Evolutionary conservation across 1,140 invertebrate genomes (phyloP), one percentile per base, ranked within the genome.

Genomic region (Megalonaias nervosa): DNA sequence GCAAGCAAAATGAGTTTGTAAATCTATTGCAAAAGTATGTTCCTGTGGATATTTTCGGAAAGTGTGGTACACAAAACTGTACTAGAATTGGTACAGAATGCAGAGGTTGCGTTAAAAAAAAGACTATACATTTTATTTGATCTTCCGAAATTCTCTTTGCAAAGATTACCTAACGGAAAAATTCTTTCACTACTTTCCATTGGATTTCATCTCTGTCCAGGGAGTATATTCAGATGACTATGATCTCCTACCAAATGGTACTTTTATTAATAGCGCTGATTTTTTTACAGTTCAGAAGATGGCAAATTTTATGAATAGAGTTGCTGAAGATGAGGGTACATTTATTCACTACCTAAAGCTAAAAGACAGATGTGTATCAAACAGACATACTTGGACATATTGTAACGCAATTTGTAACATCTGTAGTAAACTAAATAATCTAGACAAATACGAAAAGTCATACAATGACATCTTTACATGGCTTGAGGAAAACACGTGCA

Each of bases 51-150:
- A 91, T 94, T n/a, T 95, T 93, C 81, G 95, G 95, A n/a, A 78
- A 72, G 0, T 96, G 95, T 89, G 89, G 87, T 5, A 80, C 62
- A 16, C 55, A 82, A 15, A 74, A 74, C 12, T 91, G 89, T 77
- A 78, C 81, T 0, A 76, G 96, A 67, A 84, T 94, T 26, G 94
- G 95, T 1, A 94, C 95, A 81, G 94, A 95, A 85, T 99, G 97
- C 86, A 96, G 97, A 85, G 94, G 96, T 58, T 95, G 97, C 93
- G 93, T 99, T n/a, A n/a, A n/a, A 95, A 97, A 85, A 94, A 93
- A 69, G 95, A 98, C 69, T 99, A 99, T 91, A 99, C 99, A 89
- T 99, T 99, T 92, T 99, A 99, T 90, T 92, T 99, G 66, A 96
- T 97, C 0, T 91, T 92, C 76, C 91, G 92, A 91, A 99, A 99